Evolutionary conservation across 2,888 invertebrate species (phyloP).

Genomic region (Hirtodrosophila cameraria): DNA sequence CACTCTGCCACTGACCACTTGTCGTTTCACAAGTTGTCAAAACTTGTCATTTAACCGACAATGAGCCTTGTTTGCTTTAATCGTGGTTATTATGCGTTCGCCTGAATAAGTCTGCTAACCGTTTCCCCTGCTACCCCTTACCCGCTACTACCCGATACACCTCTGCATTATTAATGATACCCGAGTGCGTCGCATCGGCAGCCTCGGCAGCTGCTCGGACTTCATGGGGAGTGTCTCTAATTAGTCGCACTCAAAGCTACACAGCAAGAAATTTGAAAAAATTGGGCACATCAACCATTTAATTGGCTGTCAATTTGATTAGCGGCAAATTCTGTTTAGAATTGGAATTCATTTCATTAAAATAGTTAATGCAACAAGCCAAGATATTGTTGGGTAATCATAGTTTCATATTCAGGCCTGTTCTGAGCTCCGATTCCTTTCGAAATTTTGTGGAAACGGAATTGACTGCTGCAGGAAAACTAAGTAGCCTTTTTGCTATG

Average conservation of each 20-base stretch:
- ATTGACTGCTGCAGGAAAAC: too few species aligned
- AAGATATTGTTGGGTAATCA: too few species aligned
- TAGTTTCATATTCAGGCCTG: too few species aligned
- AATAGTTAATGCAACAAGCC: too few species aligned
- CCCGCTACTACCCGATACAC: conserved; percentile 1
- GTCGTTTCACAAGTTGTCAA: conserved; percentile 82
- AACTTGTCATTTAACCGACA: conserved; percentile 83
- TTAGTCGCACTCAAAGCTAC: conserved; percentile 42
- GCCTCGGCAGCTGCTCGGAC: conserved; percentile 65
- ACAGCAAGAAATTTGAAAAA: too few species aligned
- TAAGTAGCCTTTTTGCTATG: too few species aligned
- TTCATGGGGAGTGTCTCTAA: conserved; percentile 61
- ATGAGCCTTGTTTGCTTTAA: conserved; percentile 83
- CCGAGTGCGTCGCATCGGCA: conserved; percentile 39
- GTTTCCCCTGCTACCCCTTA: conserved; percentile 6
- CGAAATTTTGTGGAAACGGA: too few species aligned
- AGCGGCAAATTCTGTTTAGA: too few species aligned
- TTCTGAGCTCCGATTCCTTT: too few species aligned
- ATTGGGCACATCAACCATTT: too few species aligned
- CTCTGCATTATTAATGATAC: conserved; percentile 74
- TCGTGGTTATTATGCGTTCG: conserved; percentile 81
- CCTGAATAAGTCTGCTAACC: conserved; percentile 51
- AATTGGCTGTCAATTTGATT: too few species aligned
- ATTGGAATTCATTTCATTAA: too few species aligned
- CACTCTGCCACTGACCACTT: conserved; percentile 69